A percentile compares a stretch with the other conserved stretches of the same genome.
phyloP scores from a whole-genome alignment of 2,113 vertebrate species.

The Peromyscus polionotus region DNA sequence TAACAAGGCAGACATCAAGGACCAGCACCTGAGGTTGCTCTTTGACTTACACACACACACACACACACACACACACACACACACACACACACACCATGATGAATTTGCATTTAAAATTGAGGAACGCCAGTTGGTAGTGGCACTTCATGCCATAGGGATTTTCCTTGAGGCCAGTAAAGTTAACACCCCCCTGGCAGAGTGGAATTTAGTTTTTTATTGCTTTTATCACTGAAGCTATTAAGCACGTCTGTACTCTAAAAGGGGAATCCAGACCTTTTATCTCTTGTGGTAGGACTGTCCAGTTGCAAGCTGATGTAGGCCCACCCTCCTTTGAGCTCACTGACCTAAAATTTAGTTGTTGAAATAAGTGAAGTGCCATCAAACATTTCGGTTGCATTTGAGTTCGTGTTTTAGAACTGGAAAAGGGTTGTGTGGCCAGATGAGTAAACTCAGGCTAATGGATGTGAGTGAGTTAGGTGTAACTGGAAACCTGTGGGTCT shows the following conservation, averaged over 20 bases:
- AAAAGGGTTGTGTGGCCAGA: neutral
- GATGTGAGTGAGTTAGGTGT: neutral
- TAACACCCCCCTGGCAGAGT: neutral
- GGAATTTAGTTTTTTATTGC: neutral
- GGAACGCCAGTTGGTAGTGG: neutral
- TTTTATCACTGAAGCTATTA: neutral
- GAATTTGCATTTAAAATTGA: neutral
- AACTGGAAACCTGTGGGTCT: neutral
- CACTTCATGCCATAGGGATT: neutral
- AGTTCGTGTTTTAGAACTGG: neutral
- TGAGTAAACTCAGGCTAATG: neutral
- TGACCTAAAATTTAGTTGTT: neutral
- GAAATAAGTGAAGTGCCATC: neutral
- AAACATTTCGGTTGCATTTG: neutral
- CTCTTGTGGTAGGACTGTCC: neutral
- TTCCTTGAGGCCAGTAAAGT: neutral
- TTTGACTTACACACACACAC: neutral
- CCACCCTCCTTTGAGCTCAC: neutral
- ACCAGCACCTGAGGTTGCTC: neutral
- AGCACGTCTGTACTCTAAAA: neutral
- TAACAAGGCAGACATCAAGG: neutral
- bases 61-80: neutral
- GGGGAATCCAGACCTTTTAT: neutral
- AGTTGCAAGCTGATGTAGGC: neutral
- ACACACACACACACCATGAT: neutral